Evolutionary conservation across 2,888 invertebrate species (phyloP), one percentile per base, ranked within the genome.

Genomic region (Bombyx huttoni): DNA sequence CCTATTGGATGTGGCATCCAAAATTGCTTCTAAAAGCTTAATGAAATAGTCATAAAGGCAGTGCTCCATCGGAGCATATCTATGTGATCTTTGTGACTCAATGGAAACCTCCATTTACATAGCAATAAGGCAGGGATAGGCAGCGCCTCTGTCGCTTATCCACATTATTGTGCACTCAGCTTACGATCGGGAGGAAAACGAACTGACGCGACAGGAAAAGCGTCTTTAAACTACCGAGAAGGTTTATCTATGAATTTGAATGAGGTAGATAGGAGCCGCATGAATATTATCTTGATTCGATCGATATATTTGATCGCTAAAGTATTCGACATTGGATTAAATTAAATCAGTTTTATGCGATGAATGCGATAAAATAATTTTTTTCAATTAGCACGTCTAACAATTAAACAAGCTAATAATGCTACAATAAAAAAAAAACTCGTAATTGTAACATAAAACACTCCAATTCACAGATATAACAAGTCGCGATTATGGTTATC

Each of bases 41-140:
- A 71, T 66, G 69, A 71, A 64, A 68, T 66, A 61, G 61, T 69
- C 72, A 78, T 85, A 85, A 83, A 84, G 77, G 60, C 77, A 75
- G 75, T 82, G 83, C 83, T 83, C 77, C 81, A 82, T 74, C 72
- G 81, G 78, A 78, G 77, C 72, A 71, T 80, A 83, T 85, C 81
- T 68, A 64, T 54, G 59, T 75, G 75, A 83, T 84, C 85, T 72
- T 66, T 65, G 77, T 75, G 24, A 24, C 75, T 84, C 76, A 81
- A 82, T 79, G 79, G 82, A 81, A 75, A 82, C 40, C 40, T 24
- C 80, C 84, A 85, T 85, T 85, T 85, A 85, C 84, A 83, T 84
- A 84, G 80, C 84, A 85, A 85, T 84, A 85, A 82, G 83, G 67
- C 64, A 65, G 66, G 78, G 73, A 83, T 81, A 79, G 77, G 65